Base-by-base conservation (phyloP, 2,888 invertebrate species). In the Scotopteryx bipunctaria region DNA sequence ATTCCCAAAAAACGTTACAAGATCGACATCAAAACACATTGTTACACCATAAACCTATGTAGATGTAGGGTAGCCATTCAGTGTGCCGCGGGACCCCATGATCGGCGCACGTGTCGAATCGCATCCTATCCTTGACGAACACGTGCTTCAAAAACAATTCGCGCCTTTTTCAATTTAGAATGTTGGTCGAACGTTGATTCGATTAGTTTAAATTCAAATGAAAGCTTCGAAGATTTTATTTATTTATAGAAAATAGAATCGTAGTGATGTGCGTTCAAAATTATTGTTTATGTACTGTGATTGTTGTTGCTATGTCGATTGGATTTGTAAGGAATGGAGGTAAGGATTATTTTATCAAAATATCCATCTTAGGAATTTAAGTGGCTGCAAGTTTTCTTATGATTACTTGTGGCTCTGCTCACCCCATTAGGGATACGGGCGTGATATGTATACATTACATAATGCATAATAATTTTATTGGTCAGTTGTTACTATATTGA, bases 311-410 rank as follows among this genome's bases (percentile, higher is more conserved):
- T 29, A 56, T 57, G 61, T 67, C 71, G 36, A 57, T 76, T 35
- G 78, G 78, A 55, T 76, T 68, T 64, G 82, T 86, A 21, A 74
- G 69, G 57, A 86, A 87, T 76, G 84, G 83, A 69, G 85, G 88
- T 87, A 59, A 76, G 70, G 21, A 27, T 6, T 5, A 23, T 8
- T 23, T n/a, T n/a, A n/a, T n/a, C n/a, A n/a, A n/a, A n/a, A n/a
- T n/a, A n/a, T n/a, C n/a, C n/a, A n/a, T n/a, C n/a, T n/a, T n/a
- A n/a, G n/a, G n/a, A n/a, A n/a, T n/a, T n/a, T n/a, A n/a, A n/a
- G n/a, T n/a, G n/a, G n/a, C n/a, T n/a, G n/a, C n/a, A n/a, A n/a
- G n/a, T n/a, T n/a, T n/a, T n/a, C n/a, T n/a, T n/a, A n/a, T n/a
- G n/a, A n/a, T n/a, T n/a, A n/a, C n/a, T n/a, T n/a, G n/a, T n/a